Percentiles rank a stretch among this genome's conserved stretches.
Conservation (phyloP, 2,113 vertebrate species). For the Eolophus roseicapilla region DNA sequence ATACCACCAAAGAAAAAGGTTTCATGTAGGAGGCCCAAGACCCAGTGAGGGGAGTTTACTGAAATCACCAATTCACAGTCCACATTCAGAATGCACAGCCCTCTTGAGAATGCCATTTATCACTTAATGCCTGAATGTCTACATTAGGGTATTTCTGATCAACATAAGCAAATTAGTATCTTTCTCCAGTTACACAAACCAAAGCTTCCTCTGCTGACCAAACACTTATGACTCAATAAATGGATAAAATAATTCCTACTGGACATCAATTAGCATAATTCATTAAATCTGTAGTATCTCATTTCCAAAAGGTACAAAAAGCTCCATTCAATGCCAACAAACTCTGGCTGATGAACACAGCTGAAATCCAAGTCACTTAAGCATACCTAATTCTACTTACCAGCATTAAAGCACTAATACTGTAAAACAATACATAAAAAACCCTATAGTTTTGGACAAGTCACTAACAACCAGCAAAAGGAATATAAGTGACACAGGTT, state of each 20-base stretch:
- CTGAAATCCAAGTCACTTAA: neutral
- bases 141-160: neutral
- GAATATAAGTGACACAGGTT: neutral
- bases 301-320: neutral
- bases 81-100: neutral
- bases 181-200: neutral
- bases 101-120: neutral
- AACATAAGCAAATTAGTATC: neutral
- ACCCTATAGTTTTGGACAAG: neutral
- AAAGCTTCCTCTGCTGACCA: neutral
- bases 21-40: neutral
- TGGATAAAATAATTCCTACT: neutral
- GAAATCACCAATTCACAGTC: neutral
- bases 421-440: neutral
- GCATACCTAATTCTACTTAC: neutral
- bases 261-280: neutral
- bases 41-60: neutral
- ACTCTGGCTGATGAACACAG: neutral
- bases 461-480: neutral
- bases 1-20: neutral
- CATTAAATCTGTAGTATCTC: neutral
- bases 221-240: neutral
- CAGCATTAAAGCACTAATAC: neutral
- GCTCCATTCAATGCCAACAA: neutral
- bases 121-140: neutral